Evolutionary conservation across 2,797 vertebrate species (phyloP).

Genomic region (Pseudomugil gertrudae): DNA sequence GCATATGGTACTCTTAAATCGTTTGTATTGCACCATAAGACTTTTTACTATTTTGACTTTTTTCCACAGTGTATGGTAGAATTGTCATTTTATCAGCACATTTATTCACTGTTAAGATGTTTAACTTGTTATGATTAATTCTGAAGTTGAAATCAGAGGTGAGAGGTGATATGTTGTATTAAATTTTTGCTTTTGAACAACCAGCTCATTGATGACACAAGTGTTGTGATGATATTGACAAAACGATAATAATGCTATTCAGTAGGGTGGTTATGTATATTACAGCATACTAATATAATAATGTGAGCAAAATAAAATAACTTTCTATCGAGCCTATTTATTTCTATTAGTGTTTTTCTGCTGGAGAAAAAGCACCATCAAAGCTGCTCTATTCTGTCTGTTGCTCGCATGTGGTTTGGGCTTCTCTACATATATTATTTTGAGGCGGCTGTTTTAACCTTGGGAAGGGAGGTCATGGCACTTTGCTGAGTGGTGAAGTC

Average conservation of each 20-base stretch:
- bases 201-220: background rate
- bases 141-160: background rate
- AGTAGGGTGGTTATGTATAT: background rate
- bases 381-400: conserved; percentile 23
- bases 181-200: background rate
- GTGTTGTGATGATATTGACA: background rate
- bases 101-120: background rate
- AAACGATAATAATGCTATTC: background rate
- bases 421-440: conserved; percentile 55
- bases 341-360: background rate
- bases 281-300: too few relatives aligned
- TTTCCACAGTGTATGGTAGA: too few relatives aligned
- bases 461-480: conserved; percentile 60
- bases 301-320: background rate
- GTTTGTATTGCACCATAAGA: background rate
- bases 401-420: conserved; percentile 38
- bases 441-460: conserved; percentile 70
- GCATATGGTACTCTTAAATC: background rate
- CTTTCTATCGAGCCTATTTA: background rate
- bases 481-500: conserved; percentile 65
- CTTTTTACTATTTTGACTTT: too few relatives aligned
- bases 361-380: conserved; percentile 6
- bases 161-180: background rate
- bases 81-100: too few relatives aligned
- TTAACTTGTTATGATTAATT: background rate